These are phyloP conservation scores for Muscicapa adusta DNA, from an alignment of 2,113 vertebrate species.

Conservation along the genomic window DNA sequence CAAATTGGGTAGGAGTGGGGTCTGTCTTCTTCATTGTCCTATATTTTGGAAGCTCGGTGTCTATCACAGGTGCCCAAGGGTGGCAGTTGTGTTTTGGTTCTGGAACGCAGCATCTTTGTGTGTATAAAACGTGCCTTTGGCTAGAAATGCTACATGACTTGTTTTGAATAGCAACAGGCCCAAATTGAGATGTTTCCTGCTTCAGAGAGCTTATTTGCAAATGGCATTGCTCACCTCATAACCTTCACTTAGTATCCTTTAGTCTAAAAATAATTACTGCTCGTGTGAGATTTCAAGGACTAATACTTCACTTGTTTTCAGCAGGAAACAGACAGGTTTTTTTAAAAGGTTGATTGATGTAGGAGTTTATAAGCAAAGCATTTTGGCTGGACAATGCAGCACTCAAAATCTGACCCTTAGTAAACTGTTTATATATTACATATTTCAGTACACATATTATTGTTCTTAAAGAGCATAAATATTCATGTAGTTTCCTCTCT, in stretches of 20 bases:
- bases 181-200: background rate
- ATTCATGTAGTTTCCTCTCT: background rate
- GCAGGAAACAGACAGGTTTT: background rate
- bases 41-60: background rate
- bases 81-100: background rate
- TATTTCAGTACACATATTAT: background rate
- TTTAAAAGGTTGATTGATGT: background rate
- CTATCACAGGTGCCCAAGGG: background rate
- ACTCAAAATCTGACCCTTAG: background rate
- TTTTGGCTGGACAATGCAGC: background rate
- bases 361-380: background rate
- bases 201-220: background rate
- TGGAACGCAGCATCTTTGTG: background rate
- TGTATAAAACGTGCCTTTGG: background rate
- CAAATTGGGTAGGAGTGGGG: rapidly evolving
- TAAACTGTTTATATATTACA: background rate
- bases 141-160: background rate
- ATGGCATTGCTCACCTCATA: background rate
- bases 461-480: background rate
- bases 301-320: background rate
- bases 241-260: background rate
- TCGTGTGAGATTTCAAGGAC: background rate
- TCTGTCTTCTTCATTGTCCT: background rate
- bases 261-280: slow-evolving; percentile 22
- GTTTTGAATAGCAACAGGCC: background rate